These are phyloP conservation scores for Hetaerina titia DNA, from an alignment of 2,888 invertebrate genomes.

Conservation along the genomic window DNA sequence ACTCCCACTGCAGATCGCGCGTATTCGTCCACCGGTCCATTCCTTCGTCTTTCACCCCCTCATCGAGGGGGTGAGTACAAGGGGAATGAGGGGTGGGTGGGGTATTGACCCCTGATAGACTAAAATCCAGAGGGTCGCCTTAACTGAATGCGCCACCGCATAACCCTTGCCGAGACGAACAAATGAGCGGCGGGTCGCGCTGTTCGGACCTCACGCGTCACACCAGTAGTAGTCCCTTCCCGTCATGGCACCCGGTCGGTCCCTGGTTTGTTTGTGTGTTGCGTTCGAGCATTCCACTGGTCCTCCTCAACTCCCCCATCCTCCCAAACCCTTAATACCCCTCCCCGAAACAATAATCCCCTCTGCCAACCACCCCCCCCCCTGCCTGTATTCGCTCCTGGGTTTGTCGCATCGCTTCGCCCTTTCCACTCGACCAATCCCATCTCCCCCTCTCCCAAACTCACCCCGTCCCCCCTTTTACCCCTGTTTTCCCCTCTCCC, in stretches of 20 bases:
- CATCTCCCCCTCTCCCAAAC: neutral
- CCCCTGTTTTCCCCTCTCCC: neutral
- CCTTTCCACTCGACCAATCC: neutral
- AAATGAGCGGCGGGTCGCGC: slow-evolving; percentile 13
- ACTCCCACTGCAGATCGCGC: too few species aligned
- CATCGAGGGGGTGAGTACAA: too few species aligned
- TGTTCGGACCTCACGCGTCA: neutral
- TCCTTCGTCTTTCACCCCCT: too few species aligned
- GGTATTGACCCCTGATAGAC: too few species aligned
- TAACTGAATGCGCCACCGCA: too few species aligned
- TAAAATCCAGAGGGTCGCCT: too few species aligned
- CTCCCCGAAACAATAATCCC: neutral
- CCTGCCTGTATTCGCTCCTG: neutral
- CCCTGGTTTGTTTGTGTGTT: neutral
- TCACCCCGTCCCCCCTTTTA: neutral
- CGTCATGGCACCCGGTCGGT: neutral
- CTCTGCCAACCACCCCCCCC: neutral
- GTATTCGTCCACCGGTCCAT: too few species aligned
- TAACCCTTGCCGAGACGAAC: neutral
- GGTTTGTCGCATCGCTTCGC: neutral
- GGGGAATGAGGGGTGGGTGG: too few species aligned
- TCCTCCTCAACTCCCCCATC: neutral
- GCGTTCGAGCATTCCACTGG: neutral
- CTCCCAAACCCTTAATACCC: neutral
- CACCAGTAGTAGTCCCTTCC: neutral